Conservation (phyloP, 2,888 invertebrate species). For the Priocnemis perturbator region DNA sequence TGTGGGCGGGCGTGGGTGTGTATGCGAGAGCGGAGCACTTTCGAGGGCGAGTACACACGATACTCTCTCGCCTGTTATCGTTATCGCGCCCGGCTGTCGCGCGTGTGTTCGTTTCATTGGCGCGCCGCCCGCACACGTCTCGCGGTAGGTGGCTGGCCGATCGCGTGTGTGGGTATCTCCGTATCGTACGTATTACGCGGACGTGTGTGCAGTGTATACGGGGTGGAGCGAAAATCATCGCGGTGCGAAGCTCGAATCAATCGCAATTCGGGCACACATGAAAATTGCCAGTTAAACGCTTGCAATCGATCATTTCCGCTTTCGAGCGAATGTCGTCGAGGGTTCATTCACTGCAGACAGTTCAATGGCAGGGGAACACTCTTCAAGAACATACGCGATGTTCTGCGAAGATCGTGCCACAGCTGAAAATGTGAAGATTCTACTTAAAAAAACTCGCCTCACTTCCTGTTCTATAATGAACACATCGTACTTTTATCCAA, state of each 20-base stretch:
- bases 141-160: slow-evolving; percentile 4
- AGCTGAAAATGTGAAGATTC: too few species aligned
- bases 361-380: too few species aligned
- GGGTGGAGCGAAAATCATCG: not conserved
- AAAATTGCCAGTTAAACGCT: not conserved
- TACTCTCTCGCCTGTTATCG: slow-evolving; percentile 38
- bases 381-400: too few species aligned
- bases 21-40: slow-evolving; percentile 19
- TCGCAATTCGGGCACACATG: too few species aligned
- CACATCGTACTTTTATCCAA: too few species aligned
- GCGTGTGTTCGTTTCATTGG: slow-evolving; percentile 40
- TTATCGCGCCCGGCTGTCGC: slow-evolving; percentile 43
- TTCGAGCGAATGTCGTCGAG: too few species aligned
- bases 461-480: too few species aligned
- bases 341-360: too few species aligned
- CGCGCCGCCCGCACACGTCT: slow-evolving; percentile 12
- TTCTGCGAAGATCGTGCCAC: too few species aligned
- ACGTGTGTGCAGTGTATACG: slow-evolving; percentile 5
- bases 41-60: slow-evolving; percentile 43
- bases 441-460: too few species aligned
- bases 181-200: slow-evolving; percentile 1
- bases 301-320: too few species aligned
- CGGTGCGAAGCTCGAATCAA: too few species aligned
- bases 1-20: not conserved
- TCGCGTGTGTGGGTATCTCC: not conserved